Base-by-base conservation (phyloP, 2,797 vertebrate genomes). In the Octomys mimax region DNA sequence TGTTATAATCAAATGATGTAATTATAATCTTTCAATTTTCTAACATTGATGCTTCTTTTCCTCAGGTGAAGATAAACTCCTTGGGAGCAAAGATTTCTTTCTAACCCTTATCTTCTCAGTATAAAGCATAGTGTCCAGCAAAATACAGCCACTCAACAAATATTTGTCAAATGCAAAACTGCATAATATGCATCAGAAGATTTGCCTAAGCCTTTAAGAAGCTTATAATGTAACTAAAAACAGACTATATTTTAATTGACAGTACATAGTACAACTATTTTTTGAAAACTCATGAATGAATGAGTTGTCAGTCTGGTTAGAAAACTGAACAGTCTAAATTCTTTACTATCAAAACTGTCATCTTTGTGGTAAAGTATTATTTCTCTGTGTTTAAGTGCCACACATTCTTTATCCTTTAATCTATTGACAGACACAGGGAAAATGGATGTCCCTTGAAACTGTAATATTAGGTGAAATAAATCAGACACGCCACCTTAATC, bases 201-300 rank as follows among this genome's bases (percentile, higher is more conserved):
- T 87, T 14, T 7, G 3, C 12, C 22, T 14, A 28, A 24, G 1
- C 42, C 11, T 64, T 93, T 6, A 83, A 66, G 24, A 52, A 64
- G 2, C 46, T 46, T 73, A 28, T 46, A 91, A 62, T n/a, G 8
- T 75, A 66, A 33, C 11, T 39, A 5, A 39, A 31, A 89, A 77
- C 31, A 89, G 19, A 46, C n/a, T 42, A 16, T 49, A 64, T 78
- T 78, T 94, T 57, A 3, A 28, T 70, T 81, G 62, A 12, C 36
- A 68, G 9, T 82, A 28, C 2, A 28, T 42, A 71, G 2, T 19
- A n/a, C 4, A 68, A 49, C 1, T 80, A 64, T 36, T 62, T 86
- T 36, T 19, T 86, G 9, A 71, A 85, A 94, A 88, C 39, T 21
- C 75, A 61, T 96, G 3, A 75, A 86, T 36, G 77, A 81, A 61